Base-by-base conservation (phyloP, 2,888 invertebrate species). In the Villa cingulata region DNA sequence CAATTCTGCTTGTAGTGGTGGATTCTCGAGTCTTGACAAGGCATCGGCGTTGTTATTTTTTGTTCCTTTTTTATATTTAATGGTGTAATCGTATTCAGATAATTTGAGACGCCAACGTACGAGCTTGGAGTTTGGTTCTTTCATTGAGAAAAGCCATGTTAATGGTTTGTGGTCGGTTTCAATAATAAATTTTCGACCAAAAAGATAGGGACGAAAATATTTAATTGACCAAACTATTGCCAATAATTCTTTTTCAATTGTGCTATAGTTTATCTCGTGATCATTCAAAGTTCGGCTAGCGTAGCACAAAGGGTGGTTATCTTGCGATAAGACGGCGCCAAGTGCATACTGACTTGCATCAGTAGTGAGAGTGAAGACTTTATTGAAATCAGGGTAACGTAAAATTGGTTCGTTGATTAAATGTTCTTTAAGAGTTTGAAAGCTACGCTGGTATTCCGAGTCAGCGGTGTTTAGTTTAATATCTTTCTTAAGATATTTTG, bases 241-340 rank as follows among this genome's bases (percentile, higher is more conserved):
- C n/a, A n/a, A n/a, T n/a, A n/a, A n/a, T n/a, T n/a, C 39, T 54
- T 36, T 48, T 19, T 48, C 48, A 7, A 51, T 48, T 15, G 51
- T 51, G 19, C 41, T 44, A 37, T 61, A 61, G 19, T 55, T 56
- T 14, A 29, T 27, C 51, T 60, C 57, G 0, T 54, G 44, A 36
- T 48, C 36, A n/a, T n/a, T n/a, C n/a, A n/a, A n/a, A n/a, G n/a
- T n/a, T n/a, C n/a, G n/a, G n/a, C n/a, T n/a, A n/a, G n/a, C n/a
- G n/a, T n/a, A n/a, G n/a, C 54, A 56, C n/a, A 61, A 50, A 1
- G 59, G 59, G 37, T 54, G 37, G 51, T 58, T 53, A 57, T 19
- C 56, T 53, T 61, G 61, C 4, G 55, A 55, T 53, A 3, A 49
- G n/a, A n/a, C n/a, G n/a, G n/a, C n/a, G n/a, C n/a, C n/a, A n/a